A percentile compares a stretch with the other conserved stretches of the same genome.
These are phyloP conservation scores for Rugalucina vietnamica DNA, from an alignment of 2,888 invertebrate genomes.

Conservation along the genomic window DNA sequence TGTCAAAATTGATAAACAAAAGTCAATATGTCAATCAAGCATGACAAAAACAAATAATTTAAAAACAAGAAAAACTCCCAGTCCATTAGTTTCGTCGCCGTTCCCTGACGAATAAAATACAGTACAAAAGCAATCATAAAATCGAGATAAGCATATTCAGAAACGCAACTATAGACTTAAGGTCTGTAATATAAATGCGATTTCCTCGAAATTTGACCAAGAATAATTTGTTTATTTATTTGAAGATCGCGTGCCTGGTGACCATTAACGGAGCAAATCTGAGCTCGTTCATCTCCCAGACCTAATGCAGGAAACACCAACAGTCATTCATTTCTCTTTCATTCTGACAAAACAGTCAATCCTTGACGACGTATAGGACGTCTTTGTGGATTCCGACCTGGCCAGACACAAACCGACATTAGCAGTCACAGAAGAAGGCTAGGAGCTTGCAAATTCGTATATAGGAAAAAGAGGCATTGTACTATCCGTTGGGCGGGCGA, in stretches of 20 bases:
- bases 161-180: not conserved
- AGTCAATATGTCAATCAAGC: not conserved
- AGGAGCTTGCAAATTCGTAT: too few relatives aligned
- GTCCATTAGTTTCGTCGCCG: not conserved
- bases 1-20: not conserved
- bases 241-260: not conserved
- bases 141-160: not conserved
- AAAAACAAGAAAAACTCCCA: not conserved
- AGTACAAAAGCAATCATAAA: not conserved
- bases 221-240: constrained; percentile 12
- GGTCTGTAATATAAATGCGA: constrained; percentile 2
- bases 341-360: too few relatives aligned
- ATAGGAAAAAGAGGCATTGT: too few relatives aligned
- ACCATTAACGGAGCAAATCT: not conserved
- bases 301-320: not conserved
- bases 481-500: too few relatives aligned
- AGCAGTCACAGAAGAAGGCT: too few relatives aligned
- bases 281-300: not conserved
- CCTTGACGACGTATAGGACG: too few relatives aligned
- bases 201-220: not conserved
- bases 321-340: not conserved
- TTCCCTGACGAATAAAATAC: not conserved
- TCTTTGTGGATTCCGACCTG: too few relatives aligned
- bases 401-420: too few relatives aligned
- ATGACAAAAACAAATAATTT: not conserved